A percentile compares a stretch with the other conserved stretches of the same genome.
These are phyloP conservation scores for Phlogophora meticulosa DNA, from an alignment of 2,888 invertebrate species.

Conservation along the genomic window DNA sequence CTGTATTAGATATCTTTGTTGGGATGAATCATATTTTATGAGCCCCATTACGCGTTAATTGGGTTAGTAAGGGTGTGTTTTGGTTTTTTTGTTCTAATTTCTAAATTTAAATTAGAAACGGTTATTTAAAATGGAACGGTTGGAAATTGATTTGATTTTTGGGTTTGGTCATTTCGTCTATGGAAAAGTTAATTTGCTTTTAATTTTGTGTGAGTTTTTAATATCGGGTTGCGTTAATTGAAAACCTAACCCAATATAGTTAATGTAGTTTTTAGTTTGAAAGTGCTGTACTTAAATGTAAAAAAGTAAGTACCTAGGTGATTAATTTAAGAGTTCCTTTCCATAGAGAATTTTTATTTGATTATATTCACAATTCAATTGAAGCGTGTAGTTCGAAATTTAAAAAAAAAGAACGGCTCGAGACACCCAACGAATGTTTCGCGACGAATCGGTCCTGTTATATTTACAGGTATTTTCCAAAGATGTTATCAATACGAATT, in stretches of 20 bases:
- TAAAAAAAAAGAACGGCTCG: conserved; percentile 36
- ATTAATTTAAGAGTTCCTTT: background rate
- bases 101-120: conserved; percentile 59
- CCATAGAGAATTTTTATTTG: background rate
- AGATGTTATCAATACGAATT: conserved; percentile 65
- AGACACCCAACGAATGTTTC: conserved; percentile 29
- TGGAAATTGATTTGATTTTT: conserved; percentile 39
- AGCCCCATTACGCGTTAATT: conserved; percentile 83
- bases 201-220: conserved; percentile 18
- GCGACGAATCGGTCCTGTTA: conserved; percentile 52
- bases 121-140: conserved; percentile 49
- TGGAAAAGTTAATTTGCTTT: conserved; percentile 23
- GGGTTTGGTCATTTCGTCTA: conserved; percentile 14
- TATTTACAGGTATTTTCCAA: conserved; percentile 58
- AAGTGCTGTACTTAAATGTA: background rate
- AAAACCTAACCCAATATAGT: background rate
- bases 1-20: conserved; percentile 84
- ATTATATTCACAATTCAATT: conserved; percentile 35
- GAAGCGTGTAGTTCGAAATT: conserved; percentile 42
- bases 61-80: conserved; percentile 70
- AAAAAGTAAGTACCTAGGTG: background rate
- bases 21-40: conserved; percentile 82
- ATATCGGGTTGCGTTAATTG: conserved; percentile 8
- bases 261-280: background rate
- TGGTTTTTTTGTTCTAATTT: conserved; percentile 55